Percentiles rank a stretch among this genome's conserved stretches.
Conservation (phyloP, 2,113 vertebrate species). For the Kryptolebias marmoratus region DNA sequence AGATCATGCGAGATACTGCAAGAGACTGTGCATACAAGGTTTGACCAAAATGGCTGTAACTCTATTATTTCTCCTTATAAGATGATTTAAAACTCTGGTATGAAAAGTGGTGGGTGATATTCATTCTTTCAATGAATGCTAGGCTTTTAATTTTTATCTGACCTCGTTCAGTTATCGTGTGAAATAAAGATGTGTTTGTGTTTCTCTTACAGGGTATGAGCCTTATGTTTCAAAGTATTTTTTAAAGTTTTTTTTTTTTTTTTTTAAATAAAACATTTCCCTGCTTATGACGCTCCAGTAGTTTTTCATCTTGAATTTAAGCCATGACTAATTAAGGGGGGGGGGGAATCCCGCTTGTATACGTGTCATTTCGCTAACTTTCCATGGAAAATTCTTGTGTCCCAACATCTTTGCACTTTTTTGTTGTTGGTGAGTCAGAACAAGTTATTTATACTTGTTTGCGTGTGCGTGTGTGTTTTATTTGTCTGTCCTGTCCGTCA, state of each 20-base stretch:
- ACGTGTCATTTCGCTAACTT: constrained; percentile 20
- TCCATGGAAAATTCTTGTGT: constrained; percentile 23
- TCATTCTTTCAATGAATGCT: no score
- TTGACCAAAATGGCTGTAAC: no score
- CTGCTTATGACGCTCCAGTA: constrained; percentile 1
- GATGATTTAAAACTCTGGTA: no score
- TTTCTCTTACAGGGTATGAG: no score
- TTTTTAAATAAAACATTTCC: constrained; percentile 38
- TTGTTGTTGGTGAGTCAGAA: constrained; percentile 55
- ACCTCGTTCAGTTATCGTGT: constrained; percentile 4
- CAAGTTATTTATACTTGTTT: constrained; percentile 31
- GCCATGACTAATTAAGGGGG: constrained; percentile 57
- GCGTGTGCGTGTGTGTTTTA: neutral
- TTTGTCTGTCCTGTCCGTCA: no score
- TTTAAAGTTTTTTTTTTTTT: constrained; percentile 5
- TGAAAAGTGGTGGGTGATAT: no score
- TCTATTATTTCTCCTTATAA: no score
- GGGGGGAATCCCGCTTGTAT: constrained; percentile 61
- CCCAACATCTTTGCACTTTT: constrained; percentile 31
- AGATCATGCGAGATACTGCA: no score
- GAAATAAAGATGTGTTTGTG: neutral
- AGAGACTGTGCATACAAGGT: no score
- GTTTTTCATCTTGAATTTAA: constrained; percentile 43
- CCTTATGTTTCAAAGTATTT: neutral
- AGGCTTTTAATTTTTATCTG: neutral